A percentile compares a stretch with the other conserved stretches of the same genome.
These are phyloP conservation scores for Penaeus chinensis DNA, from an alignment of 1,140 invertebrate species.

Conservation along the genomic window DNA sequence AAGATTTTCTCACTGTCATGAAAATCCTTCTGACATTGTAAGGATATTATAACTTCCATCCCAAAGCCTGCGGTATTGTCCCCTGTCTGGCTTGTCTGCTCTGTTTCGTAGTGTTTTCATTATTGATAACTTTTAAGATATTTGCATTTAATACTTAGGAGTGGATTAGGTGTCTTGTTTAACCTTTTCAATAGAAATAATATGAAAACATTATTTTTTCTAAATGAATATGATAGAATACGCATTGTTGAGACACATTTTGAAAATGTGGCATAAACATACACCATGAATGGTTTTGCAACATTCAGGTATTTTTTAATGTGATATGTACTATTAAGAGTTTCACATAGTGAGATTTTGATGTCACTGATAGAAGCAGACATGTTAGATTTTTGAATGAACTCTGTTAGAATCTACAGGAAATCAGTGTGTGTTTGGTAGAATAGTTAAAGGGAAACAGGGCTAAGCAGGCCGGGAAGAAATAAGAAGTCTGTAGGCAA, in stretches of 20 bases:
- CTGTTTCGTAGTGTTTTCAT: conserved; percentile 36
- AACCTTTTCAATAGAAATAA: conserved; percentile 60
- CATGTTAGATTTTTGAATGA: conserved; percentile 57
- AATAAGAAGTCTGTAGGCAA: not conserved
- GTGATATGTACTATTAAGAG: conserved; percentile 62
- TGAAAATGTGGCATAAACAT: conserved; percentile 57
- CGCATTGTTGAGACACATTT: conserved; percentile 61
- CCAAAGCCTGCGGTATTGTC: conserved; percentile 33
- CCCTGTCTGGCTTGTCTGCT: conserved; percentile 47
- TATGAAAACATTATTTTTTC: conserved; percentile 61
- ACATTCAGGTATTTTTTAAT: conserved; percentile 63
- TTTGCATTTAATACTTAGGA: conserved; percentile 56
- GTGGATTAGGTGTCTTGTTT: conserved; percentile 60
- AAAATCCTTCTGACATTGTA: conserved; percentile 7
- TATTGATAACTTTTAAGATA: conserved; percentile 35
- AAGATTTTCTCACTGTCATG: conserved; percentile 14
- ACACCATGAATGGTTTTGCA: conserved; percentile 60
- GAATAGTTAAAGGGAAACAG: conserved; percentile 43
- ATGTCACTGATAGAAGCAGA: conserved; percentile 58
- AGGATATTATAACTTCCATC: not conserved
- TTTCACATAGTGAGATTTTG: conserved; percentile 62
- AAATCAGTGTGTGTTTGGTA: conserved; percentile 46
- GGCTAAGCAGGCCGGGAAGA: conserved; percentile 34
- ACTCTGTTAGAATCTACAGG: conserved; percentile 49
- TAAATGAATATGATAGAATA: conserved; percentile 51